A percentile compares a stretch with the other conserved stretches of the same genome.
Conservation (phyloP, 2,888 invertebrate genomes). For the Orthosia incerta region DNA sequence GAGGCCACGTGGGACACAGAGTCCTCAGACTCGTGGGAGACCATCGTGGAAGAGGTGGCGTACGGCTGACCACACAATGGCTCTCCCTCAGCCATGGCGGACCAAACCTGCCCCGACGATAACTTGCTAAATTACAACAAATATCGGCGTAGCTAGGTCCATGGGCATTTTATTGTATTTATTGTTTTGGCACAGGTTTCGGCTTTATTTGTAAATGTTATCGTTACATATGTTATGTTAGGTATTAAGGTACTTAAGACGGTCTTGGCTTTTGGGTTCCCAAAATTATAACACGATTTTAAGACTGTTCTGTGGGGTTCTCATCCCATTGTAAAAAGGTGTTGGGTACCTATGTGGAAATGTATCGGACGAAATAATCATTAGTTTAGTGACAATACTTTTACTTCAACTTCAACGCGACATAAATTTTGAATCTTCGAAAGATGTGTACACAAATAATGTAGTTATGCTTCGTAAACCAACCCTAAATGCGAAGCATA, state of each 20-base stretch:
- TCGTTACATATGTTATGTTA: constrained; percentile 3
- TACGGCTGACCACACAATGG: constrained; percentile 78
- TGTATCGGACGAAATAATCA: background rate
- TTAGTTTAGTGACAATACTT: background rate
- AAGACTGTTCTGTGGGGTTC: background rate
- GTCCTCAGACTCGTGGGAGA: constrained; percentile 89
- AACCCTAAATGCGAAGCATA: background rate
- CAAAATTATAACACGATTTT: background rate
- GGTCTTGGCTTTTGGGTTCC: background rate
- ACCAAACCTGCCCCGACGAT: constrained; percentile 1
- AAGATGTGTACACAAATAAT: background rate
- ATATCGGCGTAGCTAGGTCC: constrained; percentile 12
- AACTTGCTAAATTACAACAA: constrained; percentile 20
- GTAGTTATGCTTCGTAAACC: too few relatives aligned
- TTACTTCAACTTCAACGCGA: background rate
- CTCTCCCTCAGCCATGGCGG: constrained; percentile 3
- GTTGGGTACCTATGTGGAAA: background rate
- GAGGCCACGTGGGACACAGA: constrained; percentile 84
- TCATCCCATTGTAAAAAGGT: constrained; percentile 1
- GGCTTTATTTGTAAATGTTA: constrained; percentile 22
- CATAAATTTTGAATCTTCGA: background rate
- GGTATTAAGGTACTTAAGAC: constrained; percentile 2
- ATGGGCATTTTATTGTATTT: constrained; percentile 12
- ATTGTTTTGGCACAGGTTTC: constrained; percentile 18
- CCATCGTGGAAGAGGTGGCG: constrained; percentile 87